Evolutionary conservation across 2,113 vertebrate genomes (phyloP), one percentile per base, ranked within the genome.

Genomic region (Hydrochoerus hydrochaeris): DNA sequence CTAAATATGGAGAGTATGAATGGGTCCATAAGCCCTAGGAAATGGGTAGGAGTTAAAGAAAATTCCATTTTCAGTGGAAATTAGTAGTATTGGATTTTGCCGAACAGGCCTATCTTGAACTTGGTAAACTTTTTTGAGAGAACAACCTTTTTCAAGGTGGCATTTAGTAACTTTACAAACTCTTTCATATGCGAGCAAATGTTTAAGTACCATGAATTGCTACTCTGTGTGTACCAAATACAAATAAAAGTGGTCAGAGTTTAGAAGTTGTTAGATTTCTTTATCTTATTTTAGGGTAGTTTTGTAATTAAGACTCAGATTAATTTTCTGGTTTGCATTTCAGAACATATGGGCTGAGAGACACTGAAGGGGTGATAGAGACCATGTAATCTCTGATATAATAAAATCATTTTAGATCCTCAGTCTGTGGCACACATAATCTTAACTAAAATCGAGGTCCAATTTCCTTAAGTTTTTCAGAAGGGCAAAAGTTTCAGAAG

Each of bases 1-100:
- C 99, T 71, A 99, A 99, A 98, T 99, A 99, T 93, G 99, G 99
- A 85, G 99, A 99, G 89, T 99, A 99, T 69, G 99, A 99, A 98
- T 99, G 99, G 99, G 99, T 99, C 96, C 99, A 99, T 97, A 99
- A 99, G 99, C 57, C 57, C 20, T 8, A 6, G 57, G 19, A 58
- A 58, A 58, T 22, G 19, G 57, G 22, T 58, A 22, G 20, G 7
- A 58, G 57, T 22, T 22, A 20, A 58, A 58, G 20, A 58, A 58
- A 58, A 58, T 58, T 58, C 57, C 57, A 58, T 58, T 58, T 22
- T 5, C 20, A 22, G 20, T 58, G 10, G 17, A 38, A 85, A 83
- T 22, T 90, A 86, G 83, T 17, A 92, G 7, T 67, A 46, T 5
- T 95, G 49, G 11, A 90, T 41, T 96, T 81, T 95, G 35, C 63